Base-by-base conservation (phyloP, 2,113 vertebrate genomes). In the Atherinomorus stipes region DNA sequence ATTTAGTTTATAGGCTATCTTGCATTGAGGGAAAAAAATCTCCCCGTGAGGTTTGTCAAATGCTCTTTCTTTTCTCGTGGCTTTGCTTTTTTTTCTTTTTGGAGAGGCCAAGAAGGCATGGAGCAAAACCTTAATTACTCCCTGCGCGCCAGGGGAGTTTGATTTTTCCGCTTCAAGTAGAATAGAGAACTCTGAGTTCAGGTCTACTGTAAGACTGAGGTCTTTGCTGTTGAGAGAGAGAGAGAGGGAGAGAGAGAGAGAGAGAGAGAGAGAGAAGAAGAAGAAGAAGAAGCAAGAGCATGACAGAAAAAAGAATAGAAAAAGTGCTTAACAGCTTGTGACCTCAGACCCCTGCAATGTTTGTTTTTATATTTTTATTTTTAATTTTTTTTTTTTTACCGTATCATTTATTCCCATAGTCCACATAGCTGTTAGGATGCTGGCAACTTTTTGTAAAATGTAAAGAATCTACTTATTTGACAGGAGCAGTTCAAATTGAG, bases 101-200 rank as follows among this genome's bases (percentile, higher is more conserved):
- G 68, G 38, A 64, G 76, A 83, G 86, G 85, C 83, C 88, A 85
- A 78, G 74, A 76, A 89, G 83, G 78, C 90, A 92, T 45, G 60
- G 74, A 84, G 82, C 85, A 90, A 88, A 89, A 87, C 83, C 84
- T 80, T 92, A 91, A 93, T 93, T 91, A 92, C 90, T 92, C 88
- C 74, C 74, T 81, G 84, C 81, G 50, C 92, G 87, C 73, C 76
- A 38, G 88, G 89, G 89, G 88, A 91, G 61, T 91, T 88, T 72
- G 85, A 84, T 91, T 91, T 86, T 89, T 90, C 88, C 75, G 73
- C 84, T 89, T 49, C 78, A 80, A 85, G 84, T 72, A 83, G 72
- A 88, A 81, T 45, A 70, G 47, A 75, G 50, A 83, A 74, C 31
- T 73, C 61, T 44, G 37, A 77, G 73, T 64, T 65, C 68, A 51